Base-by-base conservation (phyloP, 2,113 vertebrate species). In the Irena cyanogastra region DNA sequence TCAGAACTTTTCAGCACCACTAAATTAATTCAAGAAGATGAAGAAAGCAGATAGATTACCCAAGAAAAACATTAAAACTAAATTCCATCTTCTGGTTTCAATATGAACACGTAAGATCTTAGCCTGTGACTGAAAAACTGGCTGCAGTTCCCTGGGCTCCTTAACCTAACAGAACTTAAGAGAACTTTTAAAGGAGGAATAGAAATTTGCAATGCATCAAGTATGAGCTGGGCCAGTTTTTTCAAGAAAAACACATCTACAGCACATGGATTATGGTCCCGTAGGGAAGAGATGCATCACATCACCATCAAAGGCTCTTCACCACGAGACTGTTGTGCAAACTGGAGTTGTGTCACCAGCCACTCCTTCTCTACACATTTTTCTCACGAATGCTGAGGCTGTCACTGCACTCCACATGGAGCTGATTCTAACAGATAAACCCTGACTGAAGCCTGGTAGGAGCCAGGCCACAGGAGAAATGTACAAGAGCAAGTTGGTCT, bases 1-100 rank as follows among this genome's bases (percentile, higher is more conserved):
- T 91, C 75, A 86, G 63, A 93, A 80, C 82, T 89, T 95, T 96
- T 95, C 95, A 95, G 60, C 93, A 66, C 78, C 42, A 59, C 56
- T 66, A 91, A 93, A 96, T 95, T 77, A 90, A 83, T 88, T 92
- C 93, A 90, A 94, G 70, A 88, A 74, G 39, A 78, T 35, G 42
- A 90, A 88, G 66, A 88, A 80, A 80, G 78, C 69, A 85, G 90
- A 95, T 3, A 78, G n/a, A 85, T 80, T 70, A 80, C 30, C 42
- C 84, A 85, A 70, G 66, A 33, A 93, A 85, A 86, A 77, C 31
- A 72, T 31, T 63, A 63, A 79, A 93, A 81, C 16, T 93, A 26
- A 93, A 86, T 88, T 83, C 42, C 59, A 27, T 42, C 39, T 90
- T 93, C 92, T 90, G 85, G 33, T 80, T 95, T 91, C 83, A 90